A percentile compares a stretch with the other conserved stretches of the same genome.
These are phyloP conservation scores for Leptothorax acervorum DNA, from an alignment of 2,888 invertebrate species.

Conservation along the genomic window DNA sequence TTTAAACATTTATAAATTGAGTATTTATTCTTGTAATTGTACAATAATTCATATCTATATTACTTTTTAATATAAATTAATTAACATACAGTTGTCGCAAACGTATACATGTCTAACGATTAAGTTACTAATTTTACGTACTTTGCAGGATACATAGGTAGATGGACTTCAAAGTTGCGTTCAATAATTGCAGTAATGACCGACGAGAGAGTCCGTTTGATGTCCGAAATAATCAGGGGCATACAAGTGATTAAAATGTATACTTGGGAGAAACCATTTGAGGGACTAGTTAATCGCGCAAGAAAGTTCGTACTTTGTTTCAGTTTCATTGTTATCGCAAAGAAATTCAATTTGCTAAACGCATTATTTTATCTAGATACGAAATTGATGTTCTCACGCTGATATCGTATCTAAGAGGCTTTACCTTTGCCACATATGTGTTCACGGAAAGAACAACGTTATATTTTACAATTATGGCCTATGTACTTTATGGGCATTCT, in stretches of 20 bases:
- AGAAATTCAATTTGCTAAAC: background rate
- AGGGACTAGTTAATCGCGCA: slow-evolving; percentile 89
- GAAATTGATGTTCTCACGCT: slow-evolving; percentile 90
- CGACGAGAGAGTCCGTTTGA: slow-evolving; percentile 92
- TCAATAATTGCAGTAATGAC: slow-evolving; percentile 86
- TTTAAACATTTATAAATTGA: no score
- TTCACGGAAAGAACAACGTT: slow-evolving; percentile 95
- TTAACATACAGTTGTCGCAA: slow-evolving; percentile 67
- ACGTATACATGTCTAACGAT: background rate
- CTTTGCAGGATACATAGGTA: slow-evolving; percentile 86
- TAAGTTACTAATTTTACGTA: background rate
- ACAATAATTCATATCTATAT: no score
- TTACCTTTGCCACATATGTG: slow-evolving; percentile 89
- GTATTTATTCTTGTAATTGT: no score
- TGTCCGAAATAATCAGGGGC: slow-evolving; percentile 93
- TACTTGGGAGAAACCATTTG: slow-evolving; percentile 94
- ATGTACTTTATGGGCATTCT: slow-evolving; percentile 88
- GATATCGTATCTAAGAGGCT: slow-evolving; percentile 90
- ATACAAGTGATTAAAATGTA: slow-evolving; percentile 96
- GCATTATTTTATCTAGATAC: slow-evolving; percentile 84
- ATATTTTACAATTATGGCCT: slow-evolving; percentile 92
- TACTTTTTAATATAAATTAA: no score
- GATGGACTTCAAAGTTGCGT: slow-evolving; percentile 85
- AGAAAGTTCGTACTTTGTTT: slow-evolving; percentile 88
- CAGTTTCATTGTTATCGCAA: background rate